Evolutionary conservation across 2,113 vertebrate species (phyloP), one percentile per base, ranked within the genome.

Genomic region (Chaetorhynchus papuensis): DNA sequence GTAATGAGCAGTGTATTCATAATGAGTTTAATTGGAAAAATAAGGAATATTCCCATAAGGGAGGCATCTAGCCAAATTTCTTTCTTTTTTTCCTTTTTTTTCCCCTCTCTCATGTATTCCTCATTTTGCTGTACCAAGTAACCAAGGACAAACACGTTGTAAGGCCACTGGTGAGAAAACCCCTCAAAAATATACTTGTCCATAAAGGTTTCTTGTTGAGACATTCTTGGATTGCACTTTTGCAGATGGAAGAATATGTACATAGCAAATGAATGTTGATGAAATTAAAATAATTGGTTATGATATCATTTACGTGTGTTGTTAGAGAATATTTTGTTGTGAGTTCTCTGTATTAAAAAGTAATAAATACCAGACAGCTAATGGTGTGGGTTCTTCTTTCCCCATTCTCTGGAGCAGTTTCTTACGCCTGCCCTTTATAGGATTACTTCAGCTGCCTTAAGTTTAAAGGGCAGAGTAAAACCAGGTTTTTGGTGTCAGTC

Each of bases 281-380:
- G 93, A 98, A 97, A 92, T 95, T 85, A 95, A 97, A 97, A 96
- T 95, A 96, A 97, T 98, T 97, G 97, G 95, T 96, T 97, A 97
- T 97, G 95, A 97, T 97, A 95, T 85, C 77, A 95, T 96, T 98
- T 97, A 91, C 49, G 45, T 97, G 97, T 98, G 97, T 74, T 98
- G 94, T 95, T 98, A 97, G 92, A 97, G 93, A 96, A 97, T 97
- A 97, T 98, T 98, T 97, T 98, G 96, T 97, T 98, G 97, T 98
- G 96, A 98, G 91, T 97, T 97, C 94, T 98, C 96, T 98, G 98
- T 98, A 97, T 97, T 98, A 98, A 98, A 98, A 97, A 98, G 74
- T 88, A 98, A 98, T 98, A 98, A 98, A 98, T 96, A 93, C 91
- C 92, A 94, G 95, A 97, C 94, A 94, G 64, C 82, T 95, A 77